These are phyloP conservation scores for Seira sanloemensis DNA, from an alignment of 2,888 invertebrate species.

Conservation along the genomic window DNA sequence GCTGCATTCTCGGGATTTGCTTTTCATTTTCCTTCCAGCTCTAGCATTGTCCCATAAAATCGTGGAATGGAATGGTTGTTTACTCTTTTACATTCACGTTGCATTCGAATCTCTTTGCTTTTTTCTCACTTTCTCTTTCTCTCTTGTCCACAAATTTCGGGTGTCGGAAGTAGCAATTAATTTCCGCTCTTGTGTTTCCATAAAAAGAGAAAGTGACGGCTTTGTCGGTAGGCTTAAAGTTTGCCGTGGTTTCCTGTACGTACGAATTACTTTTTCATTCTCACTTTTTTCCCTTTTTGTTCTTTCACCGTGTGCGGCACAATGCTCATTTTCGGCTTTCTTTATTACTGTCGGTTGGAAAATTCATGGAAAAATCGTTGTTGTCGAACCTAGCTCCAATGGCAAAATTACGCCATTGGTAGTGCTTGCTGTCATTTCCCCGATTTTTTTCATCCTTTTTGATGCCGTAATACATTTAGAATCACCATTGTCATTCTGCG, in stretches of 20 bases:
- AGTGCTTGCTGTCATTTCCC: not conserved
- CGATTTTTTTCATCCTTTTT: too few relatives aligned
- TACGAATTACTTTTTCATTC: too few relatives aligned
- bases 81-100: constrained; percentile 33
- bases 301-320: constrained; percentile 10
- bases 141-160: constrained; percentile 1
- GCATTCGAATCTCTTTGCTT: not conserved
- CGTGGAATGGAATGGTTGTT: constrained; percentile 47
- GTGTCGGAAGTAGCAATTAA: constrained; percentile 65
- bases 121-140: not conserved
- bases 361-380: constrained; percentile 42
- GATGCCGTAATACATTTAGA: too few relatives aligned
- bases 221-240: constrained; percentile 6
- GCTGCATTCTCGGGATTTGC: not conserved
- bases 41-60: constrained; percentile 67
- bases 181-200: constrained; percentile 65
- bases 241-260: constrained; percentile 24
- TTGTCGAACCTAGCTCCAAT: too few relatives aligned
- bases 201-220: constrained; percentile 36
- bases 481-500: too few relatives aligned
- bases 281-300: constrained; percentile 47
- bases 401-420: too few relatives aligned
- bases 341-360: constrained; percentile 47
- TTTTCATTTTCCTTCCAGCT: not conserved
- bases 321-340: constrained; percentile 25